A percentile compares a stretch with the other conserved stretches of the same genome.
Conservation (phyloP, 2,888 invertebrate genomes). For the Neria commutata region DNA sequence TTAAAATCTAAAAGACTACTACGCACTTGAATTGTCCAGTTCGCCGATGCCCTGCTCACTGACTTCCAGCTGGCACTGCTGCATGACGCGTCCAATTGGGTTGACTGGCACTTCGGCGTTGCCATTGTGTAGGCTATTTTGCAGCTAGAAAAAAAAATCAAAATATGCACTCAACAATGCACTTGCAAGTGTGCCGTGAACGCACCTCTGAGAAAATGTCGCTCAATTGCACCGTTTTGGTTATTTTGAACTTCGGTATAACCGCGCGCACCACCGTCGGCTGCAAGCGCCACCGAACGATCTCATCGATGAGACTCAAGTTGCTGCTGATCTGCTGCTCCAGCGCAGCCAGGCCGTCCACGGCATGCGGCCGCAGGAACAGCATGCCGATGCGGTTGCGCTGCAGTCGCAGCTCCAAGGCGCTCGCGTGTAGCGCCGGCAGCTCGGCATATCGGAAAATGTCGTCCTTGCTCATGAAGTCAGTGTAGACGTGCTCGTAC, state of each 20-base stretch:
- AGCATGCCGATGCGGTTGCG: constrained; percentile 24
- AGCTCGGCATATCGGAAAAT: constrained; percentile 32
- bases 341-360: constrained; percentile 28
- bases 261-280: constrained; percentile 31
- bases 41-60: constrained; percentile 37
- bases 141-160: background rate
- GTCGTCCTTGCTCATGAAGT: constrained; percentile 37
- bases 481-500: constrained; percentile 25
- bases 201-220: constrained; percentile 30
- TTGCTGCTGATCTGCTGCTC: constrained; percentile 26
- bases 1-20: background rate
- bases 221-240: constrained; percentile 22
- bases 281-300: constrained; percentile 8
- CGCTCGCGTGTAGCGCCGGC: constrained; percentile 34
- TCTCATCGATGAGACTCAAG: constrained; percentile 22
- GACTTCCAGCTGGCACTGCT: constrained; percentile 33
- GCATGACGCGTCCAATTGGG: no score
- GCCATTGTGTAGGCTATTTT: background rate
- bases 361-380: constrained; percentile 31
- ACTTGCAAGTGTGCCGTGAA: background rate
- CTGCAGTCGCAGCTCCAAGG: constrained; percentile 33
- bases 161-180: background rate
- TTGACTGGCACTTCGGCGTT: no score
- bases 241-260: constrained; percentile 35
- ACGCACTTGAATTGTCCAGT: constrained; percentile 33